Evolutionary conservation across 2,888 invertebrate genomes (phyloP), one percentile per base, ranked within the genome.

Genomic region (Branchinecta sandiegonensis): DNA sequence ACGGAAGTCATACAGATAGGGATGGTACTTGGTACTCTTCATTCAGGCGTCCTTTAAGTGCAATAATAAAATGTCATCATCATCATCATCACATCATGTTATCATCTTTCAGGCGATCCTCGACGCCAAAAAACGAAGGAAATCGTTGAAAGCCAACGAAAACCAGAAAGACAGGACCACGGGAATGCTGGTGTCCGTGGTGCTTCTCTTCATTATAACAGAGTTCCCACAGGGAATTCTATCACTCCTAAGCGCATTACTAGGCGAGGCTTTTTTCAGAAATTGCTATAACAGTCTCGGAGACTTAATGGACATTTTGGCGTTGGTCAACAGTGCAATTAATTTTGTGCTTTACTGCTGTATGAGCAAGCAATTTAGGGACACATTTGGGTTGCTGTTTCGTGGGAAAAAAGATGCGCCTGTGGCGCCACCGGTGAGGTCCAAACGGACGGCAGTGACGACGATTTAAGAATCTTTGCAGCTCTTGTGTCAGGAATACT

Each of bases 201-300:
- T 80, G 0, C 75, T 78, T 4, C 75, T 81, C 6, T 81, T 81
- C 72, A 75, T 81, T 13, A 73, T 80, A 63, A 81, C 80, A 0
- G 81, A 81, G 71, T 76, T 81, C 69, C 81, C 81, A 1, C 80
- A 81, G 70, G 82, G 75, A 14, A 75, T 75, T 67, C 79, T 89
- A 65, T 89, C 89, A 2, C 78, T 89, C 66, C 80, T 88, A 75
- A 86, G 85, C 69, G 86, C 86, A 0, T 79, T 88, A 67, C 77
- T 86, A 66, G 83, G 84, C 4, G 76, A 77, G 66, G 73, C 73
- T 10, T 80, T 82, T 74, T 75, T 77, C 69, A 71, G 71, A 66
- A 73, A 74, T 48, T 76, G 76, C 70, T 82, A 82, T 75, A 71
- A 71, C 67, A 70, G 72, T 56, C 80, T 80, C 69, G 81, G 74